Evolutionary conservation across 2,113 vertebrate genomes (phyloP).

Genomic region (Gavialis gangeticus): DNA sequence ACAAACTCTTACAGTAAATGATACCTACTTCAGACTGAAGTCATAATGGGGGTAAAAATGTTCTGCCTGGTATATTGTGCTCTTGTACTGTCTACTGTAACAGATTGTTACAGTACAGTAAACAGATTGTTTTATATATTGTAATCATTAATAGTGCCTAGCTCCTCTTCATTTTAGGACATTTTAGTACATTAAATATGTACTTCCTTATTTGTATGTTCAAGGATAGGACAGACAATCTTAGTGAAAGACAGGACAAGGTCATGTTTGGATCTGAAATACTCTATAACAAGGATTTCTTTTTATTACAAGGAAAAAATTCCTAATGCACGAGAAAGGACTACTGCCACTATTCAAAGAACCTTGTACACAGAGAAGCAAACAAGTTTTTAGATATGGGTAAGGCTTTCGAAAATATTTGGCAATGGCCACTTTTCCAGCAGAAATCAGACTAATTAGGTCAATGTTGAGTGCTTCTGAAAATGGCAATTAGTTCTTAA

Average conservation of each 20-base stretch:
- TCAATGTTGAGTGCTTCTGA: background rate
- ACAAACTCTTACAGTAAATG: slow-evolving; percentile 13
- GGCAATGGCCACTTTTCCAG: background rate
- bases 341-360: background rate
- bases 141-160: slow-evolving; percentile 8
- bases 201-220: background rate
- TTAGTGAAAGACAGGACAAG: background rate
- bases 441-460: background rate
- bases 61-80: background rate
- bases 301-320: background rate
- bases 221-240: background rate
- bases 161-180: background rate
- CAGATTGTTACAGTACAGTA: background rate
- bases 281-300: too few relatives aligned
- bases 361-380: too few relatives aligned
- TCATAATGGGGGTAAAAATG: background rate
- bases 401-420: background rate
- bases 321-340: background rate
- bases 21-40: background rate
- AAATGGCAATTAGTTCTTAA: background rate
- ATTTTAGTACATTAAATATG: background rate
- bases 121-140: background rate
- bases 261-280: background rate
- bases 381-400: background rate
- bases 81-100: background rate